Percentiles rank a stretch among this genome's conserved stretches.
Conservation (phyloP, 2,797 vertebrate genomes). For the Pachyuromys duprasi region DNA sequence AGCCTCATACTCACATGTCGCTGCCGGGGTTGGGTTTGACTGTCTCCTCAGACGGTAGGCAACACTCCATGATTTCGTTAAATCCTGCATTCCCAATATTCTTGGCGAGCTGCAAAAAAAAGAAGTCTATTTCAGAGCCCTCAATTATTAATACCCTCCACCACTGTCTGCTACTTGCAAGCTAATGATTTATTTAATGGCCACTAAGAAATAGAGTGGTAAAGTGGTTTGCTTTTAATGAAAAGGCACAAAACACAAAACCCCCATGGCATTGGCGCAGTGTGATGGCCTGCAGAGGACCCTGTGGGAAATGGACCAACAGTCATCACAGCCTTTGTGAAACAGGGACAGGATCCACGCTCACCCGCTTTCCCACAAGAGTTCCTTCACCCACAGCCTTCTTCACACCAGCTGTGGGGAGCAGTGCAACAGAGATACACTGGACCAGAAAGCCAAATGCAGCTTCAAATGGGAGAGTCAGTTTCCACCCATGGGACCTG, state of each 20-base stretch:
- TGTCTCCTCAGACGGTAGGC: conserved; percentile 92
- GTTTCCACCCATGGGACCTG: background rate
- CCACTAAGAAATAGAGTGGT: conserved; percentile 68
- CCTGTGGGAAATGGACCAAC: fast-evolving
- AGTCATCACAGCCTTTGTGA: background rate
- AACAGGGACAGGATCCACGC: fast-evolving
- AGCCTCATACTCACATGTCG: conserved; percentile 94
- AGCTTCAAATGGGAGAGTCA: background rate
- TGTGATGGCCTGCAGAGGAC: background rate
- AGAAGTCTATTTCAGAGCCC: conserved; percentile 65
- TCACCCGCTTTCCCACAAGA: background rate
- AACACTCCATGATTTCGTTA: conserved; percentile 99
- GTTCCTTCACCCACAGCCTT: background rate
- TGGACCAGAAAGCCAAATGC: background rate
- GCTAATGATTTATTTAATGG: conserved; percentile 60
- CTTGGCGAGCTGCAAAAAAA: conserved; percentile 95
- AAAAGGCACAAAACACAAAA: conserved; percentile 55
- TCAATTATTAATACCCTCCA: conserved; percentile 70
- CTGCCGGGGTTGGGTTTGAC: conserved; percentile 96
- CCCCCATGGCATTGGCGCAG: conserved; percentile 28
- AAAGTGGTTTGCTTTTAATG: conserved; percentile 70
- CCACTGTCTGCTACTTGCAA: background rate
- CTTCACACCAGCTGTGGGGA: background rate
- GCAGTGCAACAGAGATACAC: too few relatives aligned
- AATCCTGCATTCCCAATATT: conserved; percentile 99